Evolutionary conservation across 2,113 vertebrate species (phyloP).

Genomic region (Sturnus vulgaris): DNA sequence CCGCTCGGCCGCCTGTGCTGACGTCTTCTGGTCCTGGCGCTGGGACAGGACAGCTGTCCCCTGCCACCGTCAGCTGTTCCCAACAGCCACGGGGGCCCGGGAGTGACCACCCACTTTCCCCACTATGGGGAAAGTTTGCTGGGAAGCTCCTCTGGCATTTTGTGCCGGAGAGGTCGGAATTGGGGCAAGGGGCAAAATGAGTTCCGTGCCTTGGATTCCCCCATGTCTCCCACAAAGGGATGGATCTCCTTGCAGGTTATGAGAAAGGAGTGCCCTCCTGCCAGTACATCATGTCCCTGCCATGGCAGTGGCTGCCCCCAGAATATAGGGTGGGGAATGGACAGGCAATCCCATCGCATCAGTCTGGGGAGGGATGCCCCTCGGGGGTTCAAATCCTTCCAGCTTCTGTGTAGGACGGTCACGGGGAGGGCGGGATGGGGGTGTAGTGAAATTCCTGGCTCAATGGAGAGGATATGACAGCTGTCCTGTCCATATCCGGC

Average conservation of each 20-base stretch:
- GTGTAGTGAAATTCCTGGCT: neutral
- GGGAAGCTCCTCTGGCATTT: neutral
- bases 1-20: rapidly evolving
- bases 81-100: neutral
- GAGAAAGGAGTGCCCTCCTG: neutral
- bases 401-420: too few species aligned
- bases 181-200: neutral
- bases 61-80: conserved; percentile 10
- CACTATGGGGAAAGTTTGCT: rapidly evolving
- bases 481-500: neutral
- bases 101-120: neutral
- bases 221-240: neutral
- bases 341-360: neutral
- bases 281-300: neutral
- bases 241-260: neutral
- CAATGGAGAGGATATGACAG: neutral
- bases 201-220: neutral
- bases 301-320: neutral
- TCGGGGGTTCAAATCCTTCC: neutral
- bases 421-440: neutral
- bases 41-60: conserved; percentile 46
- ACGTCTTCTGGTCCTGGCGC: neutral
- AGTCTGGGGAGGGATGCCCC: neutral
- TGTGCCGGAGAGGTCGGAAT: rapidly evolving
- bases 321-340: neutral